phyloP scores from a whole-genome alignment of 1,140 invertebrate genomes.

The Eurosta solidaginis region DNA sequence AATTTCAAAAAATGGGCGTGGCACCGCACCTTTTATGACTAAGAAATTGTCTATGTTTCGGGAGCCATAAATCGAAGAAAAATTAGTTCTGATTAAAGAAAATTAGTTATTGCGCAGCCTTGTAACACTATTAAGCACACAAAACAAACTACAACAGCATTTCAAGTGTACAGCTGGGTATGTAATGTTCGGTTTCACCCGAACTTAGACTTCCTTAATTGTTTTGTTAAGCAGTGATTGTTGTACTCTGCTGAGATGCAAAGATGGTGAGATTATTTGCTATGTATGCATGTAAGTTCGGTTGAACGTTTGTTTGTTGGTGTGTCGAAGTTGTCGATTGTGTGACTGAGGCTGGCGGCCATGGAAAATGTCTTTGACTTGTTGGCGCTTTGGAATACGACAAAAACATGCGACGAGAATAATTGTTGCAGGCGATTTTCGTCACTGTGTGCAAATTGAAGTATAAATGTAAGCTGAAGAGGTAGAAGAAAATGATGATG shows the following conservation, averaged over 20 bases:
- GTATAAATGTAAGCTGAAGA: background rate
- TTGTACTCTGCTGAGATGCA: background rate
- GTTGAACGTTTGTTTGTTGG: background rate
- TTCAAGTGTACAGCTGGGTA: too few species aligned
- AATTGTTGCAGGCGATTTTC: slow-evolving; percentile 6
- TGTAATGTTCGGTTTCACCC: background rate
- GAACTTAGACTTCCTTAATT: too few species aligned
- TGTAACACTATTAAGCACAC: too few species aligned
- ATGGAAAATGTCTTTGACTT: slow-evolving; percentile 27
- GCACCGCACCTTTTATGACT: too few species aligned
- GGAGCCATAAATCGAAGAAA: too few species aligned
- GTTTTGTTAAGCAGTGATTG: background rate
- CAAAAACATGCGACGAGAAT: background rate
- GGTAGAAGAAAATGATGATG: background rate
- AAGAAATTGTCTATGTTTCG: too few species aligned
- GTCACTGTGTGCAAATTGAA: background rate
- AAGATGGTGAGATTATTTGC: too few species aligned
- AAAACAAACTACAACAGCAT: too few species aligned
- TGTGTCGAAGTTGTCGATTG: background rate
- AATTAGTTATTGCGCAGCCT: too few species aligned
- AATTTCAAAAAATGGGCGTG: too few species aligned
- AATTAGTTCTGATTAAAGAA: too few species aligned
- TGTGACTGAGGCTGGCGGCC: slow-evolving; percentile 16
- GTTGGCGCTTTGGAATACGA: background rate
- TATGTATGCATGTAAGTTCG: background rate